These are phyloP conservation scores for Puntigrus tetrazona DNA, from an alignment of 2,113 vertebrate genomes.

Conservation along the genomic window DNA sequence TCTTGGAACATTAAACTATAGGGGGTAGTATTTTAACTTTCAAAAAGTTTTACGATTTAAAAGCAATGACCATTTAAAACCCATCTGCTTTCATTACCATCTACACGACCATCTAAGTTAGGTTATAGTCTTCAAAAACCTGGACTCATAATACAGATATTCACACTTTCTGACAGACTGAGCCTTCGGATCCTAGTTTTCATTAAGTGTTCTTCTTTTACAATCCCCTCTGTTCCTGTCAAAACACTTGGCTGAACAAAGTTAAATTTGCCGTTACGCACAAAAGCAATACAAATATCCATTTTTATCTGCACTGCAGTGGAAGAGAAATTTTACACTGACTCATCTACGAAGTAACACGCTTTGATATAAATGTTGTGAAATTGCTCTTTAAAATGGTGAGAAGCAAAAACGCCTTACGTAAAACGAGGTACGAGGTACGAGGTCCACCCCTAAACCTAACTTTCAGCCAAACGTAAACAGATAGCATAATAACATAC, in stretches of 20 bases:
- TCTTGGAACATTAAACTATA: neutral
- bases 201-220: constrained; percentile 15
- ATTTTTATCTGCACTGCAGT: neutral
- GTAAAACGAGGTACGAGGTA: no score
- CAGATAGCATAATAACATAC: neutral
- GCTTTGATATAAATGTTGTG: neutral
- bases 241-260: constrained; percentile 1
- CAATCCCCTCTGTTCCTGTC: neutral
- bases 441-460: neutral
- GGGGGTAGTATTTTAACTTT: neutral
- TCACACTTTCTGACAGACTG: neutral
- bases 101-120: neutral
- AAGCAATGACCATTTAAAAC: neutral
- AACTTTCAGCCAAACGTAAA: neutral
- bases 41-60: neutral
- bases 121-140: neutral
- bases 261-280: neutral
- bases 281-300: neutral
- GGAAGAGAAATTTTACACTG: neutral
- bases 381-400: neutral
- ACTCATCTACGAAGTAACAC: neutral
- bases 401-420: neutral
- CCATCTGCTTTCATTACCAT: neutral
- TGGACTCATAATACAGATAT: neutral
- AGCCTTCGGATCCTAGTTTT: neutral